These are phyloP conservation scores for Allygus modestus DNA, from an alignment of 2,888 invertebrate species.

Conservation along the genomic window DNA sequence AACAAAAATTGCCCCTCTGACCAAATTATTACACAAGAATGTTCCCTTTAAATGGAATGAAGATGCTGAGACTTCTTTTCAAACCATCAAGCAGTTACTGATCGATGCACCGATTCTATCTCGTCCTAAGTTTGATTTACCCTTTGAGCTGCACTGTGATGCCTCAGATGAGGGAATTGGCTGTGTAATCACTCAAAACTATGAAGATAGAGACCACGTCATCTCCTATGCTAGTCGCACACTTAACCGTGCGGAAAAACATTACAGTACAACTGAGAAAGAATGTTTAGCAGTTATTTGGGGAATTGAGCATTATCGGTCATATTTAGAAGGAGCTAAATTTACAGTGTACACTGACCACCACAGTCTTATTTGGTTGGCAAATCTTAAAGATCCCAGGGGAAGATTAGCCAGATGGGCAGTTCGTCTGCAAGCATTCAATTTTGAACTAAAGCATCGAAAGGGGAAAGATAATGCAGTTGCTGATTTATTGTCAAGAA, in stretches of 20 bases:
- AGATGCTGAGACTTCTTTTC: conserved; percentile 8
- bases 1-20: conserved; percentile 1
- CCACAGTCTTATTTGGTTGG: conserved; percentile 68
- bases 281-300: conserved; percentile 66
- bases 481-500: neutral
- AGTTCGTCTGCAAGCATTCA: conserved; percentile 13
- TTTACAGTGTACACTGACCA: conserved; percentile 71
- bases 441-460: neutral
- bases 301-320: conserved; percentile 67
- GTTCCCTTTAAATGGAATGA: conserved; percentile 13
- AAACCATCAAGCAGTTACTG: neutral
- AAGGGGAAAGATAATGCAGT: neutral
- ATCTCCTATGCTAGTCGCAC: neutral
- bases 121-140: conserved; percentile 16
- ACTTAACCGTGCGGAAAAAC: neutral
- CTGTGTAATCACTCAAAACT: conserved; percentile 67
- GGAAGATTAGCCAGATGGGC: conserved; percentile 69
- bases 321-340: conserved; percentile 68
- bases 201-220: conserved; percentile 61
- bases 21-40: neutral
- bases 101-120: conserved; percentile 22
- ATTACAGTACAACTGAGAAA: neutral
- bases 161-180: neutral
- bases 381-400: conserved; percentile 67
- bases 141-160: neutral